These are phyloP conservation scores for Agrotis ipsilon DNA, from an alignment of 2,888 invertebrate genomes.

Conservation along the genomic window DNA sequence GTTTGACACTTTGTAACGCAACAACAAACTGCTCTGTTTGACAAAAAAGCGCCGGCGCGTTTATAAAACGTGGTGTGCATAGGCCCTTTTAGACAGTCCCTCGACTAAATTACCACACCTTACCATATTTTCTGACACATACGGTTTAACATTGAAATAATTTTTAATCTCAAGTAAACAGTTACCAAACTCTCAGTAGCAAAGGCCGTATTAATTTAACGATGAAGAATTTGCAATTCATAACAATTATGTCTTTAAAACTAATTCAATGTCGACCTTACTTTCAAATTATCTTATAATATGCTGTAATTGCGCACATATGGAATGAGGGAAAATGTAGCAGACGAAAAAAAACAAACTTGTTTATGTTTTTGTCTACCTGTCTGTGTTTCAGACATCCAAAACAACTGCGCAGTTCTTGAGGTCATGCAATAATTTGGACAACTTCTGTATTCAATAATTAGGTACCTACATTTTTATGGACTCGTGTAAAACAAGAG, in stretches of 20 bases:
- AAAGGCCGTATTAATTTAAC: conserved; percentile 36
- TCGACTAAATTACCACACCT: too few relatives aligned
- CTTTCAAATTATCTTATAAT: conserved; percentile 51
- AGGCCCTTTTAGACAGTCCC: too few relatives aligned
- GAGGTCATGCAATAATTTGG: not conserved
- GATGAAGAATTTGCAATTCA: conserved; percentile 51
- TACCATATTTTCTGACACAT: too few relatives aligned
- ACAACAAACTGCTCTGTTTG: too few relatives aligned
- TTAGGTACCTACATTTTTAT: not conserved
- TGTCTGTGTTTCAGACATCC: not conserved
- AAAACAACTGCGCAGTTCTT: not conserved
- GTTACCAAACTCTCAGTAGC: conserved; percentile 37
- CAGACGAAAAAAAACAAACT: not conserved
- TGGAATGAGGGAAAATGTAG: conserved; percentile 19
- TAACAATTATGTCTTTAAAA: conserved; percentile 39
- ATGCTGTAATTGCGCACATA: conserved; percentile 9
- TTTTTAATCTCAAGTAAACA: conserved; percentile 17
- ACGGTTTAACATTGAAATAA: conserved; percentile 1
- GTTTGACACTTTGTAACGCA: too few relatives aligned
- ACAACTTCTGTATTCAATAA: conserved; percentile 1
- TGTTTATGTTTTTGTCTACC: not conserved
- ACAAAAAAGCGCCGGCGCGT: too few relatives aligned
- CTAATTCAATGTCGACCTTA: conserved; percentile 54
- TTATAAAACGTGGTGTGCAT: too few relatives aligned
- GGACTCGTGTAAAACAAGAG: not conserved